These are phyloP conservation scores for Limonius californicus DNA, from an alignment of 1,140 invertebrate species.

Conservation along the genomic window DNA sequence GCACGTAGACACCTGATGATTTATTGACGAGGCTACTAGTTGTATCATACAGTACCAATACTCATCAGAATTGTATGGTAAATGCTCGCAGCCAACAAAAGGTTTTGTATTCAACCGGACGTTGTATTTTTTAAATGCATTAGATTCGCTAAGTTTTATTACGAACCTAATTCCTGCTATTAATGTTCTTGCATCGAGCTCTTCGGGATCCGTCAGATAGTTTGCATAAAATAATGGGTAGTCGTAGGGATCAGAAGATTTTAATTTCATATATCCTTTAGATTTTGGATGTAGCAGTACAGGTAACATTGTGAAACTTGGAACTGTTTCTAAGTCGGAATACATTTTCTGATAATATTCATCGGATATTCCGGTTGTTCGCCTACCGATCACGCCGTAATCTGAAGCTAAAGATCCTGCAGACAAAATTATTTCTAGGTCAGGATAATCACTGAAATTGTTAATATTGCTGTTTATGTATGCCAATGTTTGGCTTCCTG, in stretches of 20 bases:
- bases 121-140: constrained; percentile 39
- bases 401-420: too few species aligned
- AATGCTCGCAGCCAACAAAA: constrained; percentile 60
- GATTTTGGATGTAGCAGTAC: constrained; percentile 59
- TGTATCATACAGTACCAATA: constrained; percentile 64
- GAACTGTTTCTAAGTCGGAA: neutral
- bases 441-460: too few species aligned
- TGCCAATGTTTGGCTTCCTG: too few species aligned
- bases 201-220: constrained; percentile 50
- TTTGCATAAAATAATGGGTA: constrained; percentile 62
- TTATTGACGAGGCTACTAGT: constrained; percentile 59
- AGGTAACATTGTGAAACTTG: constrained; percentile 51
- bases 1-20: constrained; percentile 64
- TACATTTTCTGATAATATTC: constrained; percentile 21
- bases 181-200: constrained; percentile 38
- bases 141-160: constrained; percentile 38
- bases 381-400: constrained; percentile 7
- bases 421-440: too few species aligned
- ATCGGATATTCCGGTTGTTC: neutral
- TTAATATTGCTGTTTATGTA: too few species aligned
- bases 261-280: constrained; percentile 53
- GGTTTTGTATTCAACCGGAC: constrained; percentile 44
- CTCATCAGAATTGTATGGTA: constrained; percentile 57
- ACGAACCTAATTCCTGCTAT: constrained; percentile 35
- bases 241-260: constrained; percentile 53